These are phyloP conservation scores for Gryllus bimaculatus DNA, from an alignment of 1,140 invertebrate genomes.

Conservation along the genomic window DNA sequence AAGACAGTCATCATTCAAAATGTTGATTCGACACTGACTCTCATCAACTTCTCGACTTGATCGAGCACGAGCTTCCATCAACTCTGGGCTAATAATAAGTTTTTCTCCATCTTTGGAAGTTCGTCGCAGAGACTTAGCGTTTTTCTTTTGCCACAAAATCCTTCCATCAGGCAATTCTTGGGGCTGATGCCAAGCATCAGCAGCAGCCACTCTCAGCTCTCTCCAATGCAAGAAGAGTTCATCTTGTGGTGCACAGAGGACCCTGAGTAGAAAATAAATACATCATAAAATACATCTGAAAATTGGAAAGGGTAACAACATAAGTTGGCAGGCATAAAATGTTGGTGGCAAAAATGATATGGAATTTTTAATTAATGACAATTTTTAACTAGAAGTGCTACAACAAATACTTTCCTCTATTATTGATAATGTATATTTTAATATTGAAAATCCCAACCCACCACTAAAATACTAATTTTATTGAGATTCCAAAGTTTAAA, in stretches of 20 bases:
- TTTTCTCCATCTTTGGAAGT: background rate
- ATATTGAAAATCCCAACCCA: no score
- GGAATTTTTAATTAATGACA: no score
- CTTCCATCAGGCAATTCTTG: constrained; percentile 15
- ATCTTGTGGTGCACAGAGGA: background rate
- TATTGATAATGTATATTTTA: no score
- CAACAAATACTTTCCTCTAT: no score
- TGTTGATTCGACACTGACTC: constrained; percentile 2
- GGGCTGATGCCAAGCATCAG: constrained; percentile 16
- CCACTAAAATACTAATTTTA: no score
- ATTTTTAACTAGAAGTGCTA: no score
- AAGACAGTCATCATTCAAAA: constrained; percentile 19
- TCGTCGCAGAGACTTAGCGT: background rate
- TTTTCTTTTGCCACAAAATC: background rate
- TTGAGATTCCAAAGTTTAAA: no score
- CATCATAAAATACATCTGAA: no score
- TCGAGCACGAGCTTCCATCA: background rate
- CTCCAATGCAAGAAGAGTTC: background rate
- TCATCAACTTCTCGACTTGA: constrained; percentile 9
- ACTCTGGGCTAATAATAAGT: no score
- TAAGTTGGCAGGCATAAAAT: no score
- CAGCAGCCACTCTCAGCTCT: constrained; percentile 8
- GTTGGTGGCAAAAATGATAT: no score
- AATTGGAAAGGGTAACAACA: no score
- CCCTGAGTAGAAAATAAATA: background rate